Evolutionary conservation across 2,113 vertebrate genomes (phyloP).

Genomic region (Microcebus lehilahytsara): DNA sequence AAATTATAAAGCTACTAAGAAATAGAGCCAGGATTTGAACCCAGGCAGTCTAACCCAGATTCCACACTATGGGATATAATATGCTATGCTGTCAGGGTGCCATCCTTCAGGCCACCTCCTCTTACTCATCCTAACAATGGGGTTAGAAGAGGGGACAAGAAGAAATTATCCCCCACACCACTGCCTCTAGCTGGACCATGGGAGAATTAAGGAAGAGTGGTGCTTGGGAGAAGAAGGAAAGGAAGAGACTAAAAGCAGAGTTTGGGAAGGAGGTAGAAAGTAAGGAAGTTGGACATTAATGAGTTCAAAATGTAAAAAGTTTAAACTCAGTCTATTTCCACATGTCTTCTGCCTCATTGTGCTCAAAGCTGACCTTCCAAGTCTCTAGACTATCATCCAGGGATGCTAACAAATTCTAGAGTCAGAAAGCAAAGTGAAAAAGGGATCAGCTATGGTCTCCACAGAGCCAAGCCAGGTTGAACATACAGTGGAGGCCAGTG

Average conservation of each 20-base stretch:
- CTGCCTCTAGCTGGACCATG: neutral
- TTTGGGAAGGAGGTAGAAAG: neutral
- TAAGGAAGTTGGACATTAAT: neutral
- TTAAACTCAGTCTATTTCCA: neutral
- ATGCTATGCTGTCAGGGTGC: neutral
- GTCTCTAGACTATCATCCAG: neutral
- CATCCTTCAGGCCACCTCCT: neutral
- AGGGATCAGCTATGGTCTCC: neutral
- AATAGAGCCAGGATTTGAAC: neutral
- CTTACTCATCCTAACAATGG: neutral
- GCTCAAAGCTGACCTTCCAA: neutral
- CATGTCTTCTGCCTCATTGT: neutral
- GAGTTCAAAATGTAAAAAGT: slow-evolving; percentile 3
- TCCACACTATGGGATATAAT: neutral
- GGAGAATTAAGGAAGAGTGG: neutral
- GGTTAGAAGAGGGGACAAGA: neutral
- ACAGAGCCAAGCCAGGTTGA: neutral
- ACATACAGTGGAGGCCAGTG: neutral
- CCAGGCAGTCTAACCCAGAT: neutral
- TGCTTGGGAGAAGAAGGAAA: neutral
- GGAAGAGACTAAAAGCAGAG: neutral
- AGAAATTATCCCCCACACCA: neutral
- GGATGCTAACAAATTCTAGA: slow-evolving; percentile 22
- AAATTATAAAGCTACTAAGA: neutral
- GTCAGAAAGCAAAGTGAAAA: neutral